These are phyloP conservation scores for Salarias fasciatus DNA, from an alignment of 2,797 vertebrate genomes.

Conservation along the genomic window DNA sequence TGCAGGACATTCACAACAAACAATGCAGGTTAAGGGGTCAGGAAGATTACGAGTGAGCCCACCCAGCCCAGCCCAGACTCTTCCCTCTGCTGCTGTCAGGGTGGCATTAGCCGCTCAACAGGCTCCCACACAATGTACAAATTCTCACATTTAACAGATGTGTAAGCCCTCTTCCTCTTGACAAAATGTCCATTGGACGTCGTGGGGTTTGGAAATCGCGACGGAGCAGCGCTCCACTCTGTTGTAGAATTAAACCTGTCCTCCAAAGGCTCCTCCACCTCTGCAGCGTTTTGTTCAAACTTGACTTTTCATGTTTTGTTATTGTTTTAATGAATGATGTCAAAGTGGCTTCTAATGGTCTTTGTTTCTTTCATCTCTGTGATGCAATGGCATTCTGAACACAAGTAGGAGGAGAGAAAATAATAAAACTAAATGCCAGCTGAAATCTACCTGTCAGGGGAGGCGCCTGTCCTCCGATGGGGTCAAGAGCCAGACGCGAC, in stretches of 20 bases:
- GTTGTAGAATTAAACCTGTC: slow-evolving; percentile 73
- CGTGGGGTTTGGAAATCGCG: slow-evolving; percentile 62
- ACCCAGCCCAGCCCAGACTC: no score
- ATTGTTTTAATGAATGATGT: neutral
- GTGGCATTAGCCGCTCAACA: no score
- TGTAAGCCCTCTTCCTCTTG: slow-evolving; percentile 86
- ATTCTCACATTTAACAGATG: slow-evolving; percentile 81
- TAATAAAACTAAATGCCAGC: slow-evolving; percentile 41
- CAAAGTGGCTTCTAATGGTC: slow-evolving; percentile 21
- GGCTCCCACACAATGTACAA: neutral
- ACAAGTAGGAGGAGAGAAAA: slow-evolving; percentile 28
- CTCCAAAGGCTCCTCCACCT: slow-evolving; percentile 84
- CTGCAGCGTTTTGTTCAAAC: slow-evolving; percentile 41
- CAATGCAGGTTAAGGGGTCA: no score
- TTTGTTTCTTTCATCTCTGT: slow-evolving; percentile 1
- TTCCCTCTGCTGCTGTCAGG: no score
- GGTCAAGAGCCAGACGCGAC: slow-evolving; percentile 82
- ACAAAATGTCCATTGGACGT: slow-evolving; percentile 84
- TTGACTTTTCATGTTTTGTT: no score
- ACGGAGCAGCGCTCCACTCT: slow-evolving; percentile 83
- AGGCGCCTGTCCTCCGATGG: slow-evolving; percentile 67
- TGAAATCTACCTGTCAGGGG: slow-evolving; percentile 70
- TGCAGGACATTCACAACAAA: no score
- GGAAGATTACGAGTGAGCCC: no score
- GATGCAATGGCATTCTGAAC: slow-evolving; percentile 29